Evolutionary conservation across 2,888 invertebrate genomes (phyloP).

Genomic region (Graphium colonna): DNA sequence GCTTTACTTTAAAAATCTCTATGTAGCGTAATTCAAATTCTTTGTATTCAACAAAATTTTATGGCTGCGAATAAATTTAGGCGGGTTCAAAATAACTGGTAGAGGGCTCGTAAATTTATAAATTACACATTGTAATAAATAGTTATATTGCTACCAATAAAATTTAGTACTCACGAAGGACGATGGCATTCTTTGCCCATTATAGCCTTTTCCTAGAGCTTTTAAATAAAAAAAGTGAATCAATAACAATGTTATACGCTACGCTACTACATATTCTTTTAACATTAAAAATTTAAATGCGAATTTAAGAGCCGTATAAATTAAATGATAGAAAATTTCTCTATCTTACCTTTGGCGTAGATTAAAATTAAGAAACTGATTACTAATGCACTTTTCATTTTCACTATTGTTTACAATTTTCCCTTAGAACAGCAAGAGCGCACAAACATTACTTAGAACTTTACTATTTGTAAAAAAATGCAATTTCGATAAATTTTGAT

Average conservation of each 20-base stretch:
- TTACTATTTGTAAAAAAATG: no score
- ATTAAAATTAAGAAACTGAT: constrained; percentile 16
- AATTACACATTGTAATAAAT: background rate
- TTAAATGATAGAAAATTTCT: no score
- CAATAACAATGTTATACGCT: no score
- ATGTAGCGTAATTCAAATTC: no score
- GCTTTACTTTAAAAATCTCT: constrained; percentile 6
- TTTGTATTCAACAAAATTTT: constrained; percentile 8
- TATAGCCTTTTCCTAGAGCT: background rate
- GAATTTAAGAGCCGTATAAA: no score
- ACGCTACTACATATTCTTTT: no score
- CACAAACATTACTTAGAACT: constrained; percentile 10
- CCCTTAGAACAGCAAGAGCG: background rate
- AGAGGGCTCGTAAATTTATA: constrained; percentile 7
- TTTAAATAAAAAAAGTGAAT: constrained; percentile 13
- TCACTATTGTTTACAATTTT: constrained; percentile 2
- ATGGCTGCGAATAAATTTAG: constrained; percentile 7
- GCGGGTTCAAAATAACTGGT: background rate
- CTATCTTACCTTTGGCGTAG: constrained; percentile 25
- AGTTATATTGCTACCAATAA: constrained; percentile 1
- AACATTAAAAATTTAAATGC: no score
- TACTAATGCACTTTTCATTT: constrained; percentile 21
- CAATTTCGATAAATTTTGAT: no score
- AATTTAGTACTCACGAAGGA: background rate
- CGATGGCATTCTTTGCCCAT: background rate